phyloP scores from a whole-genome alignment of 1,140 invertebrate genomes.

The Heliothis virescens region DNA sequence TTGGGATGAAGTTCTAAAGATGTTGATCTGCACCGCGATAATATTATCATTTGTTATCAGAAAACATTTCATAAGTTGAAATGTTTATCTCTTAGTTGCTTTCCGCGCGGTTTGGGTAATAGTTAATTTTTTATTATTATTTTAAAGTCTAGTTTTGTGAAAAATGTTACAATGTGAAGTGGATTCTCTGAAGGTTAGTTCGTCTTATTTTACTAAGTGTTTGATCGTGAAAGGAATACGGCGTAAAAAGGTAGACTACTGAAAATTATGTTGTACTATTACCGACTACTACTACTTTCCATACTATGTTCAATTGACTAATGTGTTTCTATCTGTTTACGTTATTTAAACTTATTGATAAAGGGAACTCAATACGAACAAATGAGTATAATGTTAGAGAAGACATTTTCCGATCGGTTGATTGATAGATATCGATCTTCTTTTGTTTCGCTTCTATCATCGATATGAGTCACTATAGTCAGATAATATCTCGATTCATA shows the following conservation, averaged over 20 bases:
- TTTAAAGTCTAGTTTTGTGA: too few relatives aligned
- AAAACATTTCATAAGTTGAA: slow-evolving; percentile 9
- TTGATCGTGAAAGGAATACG: neutral
- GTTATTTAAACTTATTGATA: too few relatives aligned
- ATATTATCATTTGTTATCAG: slow-evolving; percentile 33
- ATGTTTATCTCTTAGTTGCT: slow-evolving; percentile 30
- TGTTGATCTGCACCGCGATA: neutral
- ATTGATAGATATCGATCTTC: neutral
- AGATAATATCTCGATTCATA: too few relatives aligned
- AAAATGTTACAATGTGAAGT: slow-evolving; percentile 65
- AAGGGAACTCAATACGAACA: too few relatives aligned
- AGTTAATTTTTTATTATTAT: slow-evolving; percentile 29
- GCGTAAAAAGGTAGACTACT: too few relatives aligned
- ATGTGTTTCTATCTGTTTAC: too few relatives aligned
- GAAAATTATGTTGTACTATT: too few relatives aligned
- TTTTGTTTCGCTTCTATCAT: neutral
- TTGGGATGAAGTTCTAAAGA: slow-evolving; percentile 11
- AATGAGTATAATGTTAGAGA: too few relatives aligned
- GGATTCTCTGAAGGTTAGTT: slow-evolving; percentile 60
- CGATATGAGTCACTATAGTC: too few relatives aligned
- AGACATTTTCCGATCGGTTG: too few relatives aligned
- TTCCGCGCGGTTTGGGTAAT: slow-evolving; percentile 36
- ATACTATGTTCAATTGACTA: too few relatives aligned
- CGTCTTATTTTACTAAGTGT: neutral
- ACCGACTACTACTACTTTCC: too few relatives aligned